Evolutionary conservation across 2,888 invertebrate genomes (phyloP).

Genomic region (Pachliopta kotzebuea): DNA sequence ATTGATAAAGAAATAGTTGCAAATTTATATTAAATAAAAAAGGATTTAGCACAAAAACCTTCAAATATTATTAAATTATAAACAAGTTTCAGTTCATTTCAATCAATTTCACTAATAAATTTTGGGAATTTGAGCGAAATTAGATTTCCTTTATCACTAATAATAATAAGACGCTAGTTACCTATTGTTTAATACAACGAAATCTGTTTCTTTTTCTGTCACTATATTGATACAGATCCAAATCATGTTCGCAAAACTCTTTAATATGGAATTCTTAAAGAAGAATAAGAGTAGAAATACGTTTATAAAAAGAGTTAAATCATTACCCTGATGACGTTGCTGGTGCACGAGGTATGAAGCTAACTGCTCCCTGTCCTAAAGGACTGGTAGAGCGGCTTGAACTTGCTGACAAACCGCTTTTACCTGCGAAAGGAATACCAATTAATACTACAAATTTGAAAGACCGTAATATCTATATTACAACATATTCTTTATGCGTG

Average conservation of each 20-base stretch:
- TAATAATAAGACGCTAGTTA: too few relatives aligned
- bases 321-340: conserved; percentile 80
- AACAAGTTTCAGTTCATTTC: neutral
- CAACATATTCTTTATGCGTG: neutral
- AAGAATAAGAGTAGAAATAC: too few relatives aligned
- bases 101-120: too few relatives aligned
- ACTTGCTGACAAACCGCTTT: conserved; percentile 76
- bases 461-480: neutral
- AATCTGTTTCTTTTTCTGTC: too few relatives aligned
- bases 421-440: conserved; percentile 53
- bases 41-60: neutral
- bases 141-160: too few relatives aligned
- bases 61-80: neutral
- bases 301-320: conserved; percentile 3
- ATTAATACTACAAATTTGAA: conserved; percentile 4
- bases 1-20: too few relatives aligned
- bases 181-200: too few relatives aligned
- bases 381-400: conserved; percentile 82
- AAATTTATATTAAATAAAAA: too few relatives aligned
- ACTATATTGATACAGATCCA: too few relatives aligned
- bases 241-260: too few relatives aligned
- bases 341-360: conserved; percentile 75
- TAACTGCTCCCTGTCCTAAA: conserved; percentile 70
- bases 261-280: too few relatives aligned
- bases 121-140: too few relatives aligned